phyloP scores from a whole-genome alignment of 2,888 invertebrate genomes.

The Anorthoa munda region DNA sequence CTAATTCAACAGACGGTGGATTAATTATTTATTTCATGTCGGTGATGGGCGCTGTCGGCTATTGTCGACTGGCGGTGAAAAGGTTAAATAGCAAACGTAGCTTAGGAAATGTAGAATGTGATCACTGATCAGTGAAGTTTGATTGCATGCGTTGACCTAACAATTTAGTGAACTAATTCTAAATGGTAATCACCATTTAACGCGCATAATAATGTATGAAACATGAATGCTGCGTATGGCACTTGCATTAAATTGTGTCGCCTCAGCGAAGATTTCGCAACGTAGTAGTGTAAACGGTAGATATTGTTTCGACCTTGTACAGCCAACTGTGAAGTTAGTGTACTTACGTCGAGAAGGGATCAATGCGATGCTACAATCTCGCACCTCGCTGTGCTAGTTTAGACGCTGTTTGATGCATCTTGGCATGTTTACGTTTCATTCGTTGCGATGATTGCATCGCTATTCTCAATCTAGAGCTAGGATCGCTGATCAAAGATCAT shows the following conservation, averaged over 20 bases:
- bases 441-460: slow-evolving; percentile 48
- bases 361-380: slow-evolving; percentile 47
- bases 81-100: slow-evolving; percentile 55
- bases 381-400: slow-evolving; percentile 40
- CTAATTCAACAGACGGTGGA: slow-evolving; percentile 33
- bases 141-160: slow-evolving; percentile 54
- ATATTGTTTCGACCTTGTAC: slow-evolving; percentile 56
- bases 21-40: slow-evolving; percentile 52
- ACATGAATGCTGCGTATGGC: slow-evolving; percentile 31
- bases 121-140: slow-evolving; percentile 52
- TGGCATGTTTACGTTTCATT: slow-evolving; percentile 57
- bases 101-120: slow-evolving; percentile 45
- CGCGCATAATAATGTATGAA: slow-evolving; percentile 39
- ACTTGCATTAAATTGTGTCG: slow-evolving; percentile 42
- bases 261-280: slow-evolving; percentile 50
- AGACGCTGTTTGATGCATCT: slow-evolving; percentile 58
- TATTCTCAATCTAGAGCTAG: slow-evolving; percentile 40
- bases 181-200: slow-evolving; percentile 16
- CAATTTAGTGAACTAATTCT: slow-evolving; percentile 53
- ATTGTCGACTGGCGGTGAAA: slow-evolving; percentile 63
- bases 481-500: slow-evolving; percentile 52
- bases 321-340: slow-evolving; percentile 40
- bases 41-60: slow-evolving; percentile 62
- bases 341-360: slow-evolving; percentile 28
- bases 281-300: slow-evolving; percentile 42